Evolutionary conservation across 2,113 vertebrate genomes (phyloP).

Genomic region (Pterocles gutturalis): DNA sequence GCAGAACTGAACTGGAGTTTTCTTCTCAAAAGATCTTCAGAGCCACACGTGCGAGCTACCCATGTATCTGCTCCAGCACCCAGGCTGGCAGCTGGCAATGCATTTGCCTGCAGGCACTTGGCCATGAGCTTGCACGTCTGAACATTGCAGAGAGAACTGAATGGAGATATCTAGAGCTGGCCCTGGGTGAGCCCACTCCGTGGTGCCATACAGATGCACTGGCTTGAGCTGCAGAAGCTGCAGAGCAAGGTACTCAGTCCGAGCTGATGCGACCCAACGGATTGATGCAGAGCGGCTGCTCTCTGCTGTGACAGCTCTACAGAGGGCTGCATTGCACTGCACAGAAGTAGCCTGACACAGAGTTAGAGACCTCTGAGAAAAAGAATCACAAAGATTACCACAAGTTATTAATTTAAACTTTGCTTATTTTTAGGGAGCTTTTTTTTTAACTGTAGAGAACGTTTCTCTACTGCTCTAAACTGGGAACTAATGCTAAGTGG

Average conservation of each 20-base stretch:
- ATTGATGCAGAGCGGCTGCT: fast-evolving
- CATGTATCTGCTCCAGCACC: not conserved
- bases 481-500: not conserved
- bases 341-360: not conserved
- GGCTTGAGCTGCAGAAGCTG: not conserved
- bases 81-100: not conserved
- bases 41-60: not conserved
- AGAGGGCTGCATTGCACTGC: not conserved
- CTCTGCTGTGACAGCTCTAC: not conserved
- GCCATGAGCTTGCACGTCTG: not conserved
- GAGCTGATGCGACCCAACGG: not conserved
- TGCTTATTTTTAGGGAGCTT: not conserved
- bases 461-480: constrained; percentile 12
- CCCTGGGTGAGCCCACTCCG: not conserved
- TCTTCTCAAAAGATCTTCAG: not conserved
- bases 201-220: not conserved
- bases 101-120: not conserved
- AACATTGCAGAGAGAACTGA: fast-evolving
- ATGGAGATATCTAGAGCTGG: not conserved
- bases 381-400: not conserved
- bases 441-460: not conserved
- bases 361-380: not conserved
- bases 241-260: not conserved
- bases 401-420: not conserved
- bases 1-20: not conserved